Conservation (phyloP, 2,113 vertebrate species). For the Tupaia tana region DNA sequence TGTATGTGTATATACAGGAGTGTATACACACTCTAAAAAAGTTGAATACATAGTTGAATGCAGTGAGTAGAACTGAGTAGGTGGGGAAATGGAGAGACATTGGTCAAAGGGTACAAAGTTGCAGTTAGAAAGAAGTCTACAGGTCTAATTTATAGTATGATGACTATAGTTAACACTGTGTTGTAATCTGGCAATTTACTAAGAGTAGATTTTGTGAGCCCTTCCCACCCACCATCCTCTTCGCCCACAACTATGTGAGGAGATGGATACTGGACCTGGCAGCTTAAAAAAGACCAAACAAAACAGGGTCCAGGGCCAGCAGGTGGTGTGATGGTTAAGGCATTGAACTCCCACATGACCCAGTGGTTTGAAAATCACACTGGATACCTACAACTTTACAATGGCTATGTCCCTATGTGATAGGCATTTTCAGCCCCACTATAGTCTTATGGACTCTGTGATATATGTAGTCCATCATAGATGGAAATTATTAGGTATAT, state of each 20-base stretch:
- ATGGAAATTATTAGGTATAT: no score
- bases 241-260: background rate
- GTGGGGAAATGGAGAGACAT: background rate
- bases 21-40: background rate
- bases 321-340: no score
- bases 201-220: background rate
- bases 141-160: background rate
- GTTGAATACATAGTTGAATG: background rate
- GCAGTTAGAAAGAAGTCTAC: background rate
- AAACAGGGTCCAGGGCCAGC: no score
- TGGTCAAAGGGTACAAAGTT: background rate
- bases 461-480: no score
- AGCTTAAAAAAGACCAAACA: no score
- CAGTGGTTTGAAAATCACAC: no score
- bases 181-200: background rate
- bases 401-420: no score
- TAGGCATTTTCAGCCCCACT: no score
- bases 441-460: no score
- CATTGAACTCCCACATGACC: no score
- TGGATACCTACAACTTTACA: no score
- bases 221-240: background rate
- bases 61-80: background rate
- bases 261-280: background rate
- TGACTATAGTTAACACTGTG: background rate
- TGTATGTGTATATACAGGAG: no score